A percentile compares a stretch with the other conserved stretches of the same genome.
These are phyloP conservation scores for Ceratina calcarata DNA, from an alignment of 1,140 invertebrate genomes.

Conservation along the genomic window DNA sequence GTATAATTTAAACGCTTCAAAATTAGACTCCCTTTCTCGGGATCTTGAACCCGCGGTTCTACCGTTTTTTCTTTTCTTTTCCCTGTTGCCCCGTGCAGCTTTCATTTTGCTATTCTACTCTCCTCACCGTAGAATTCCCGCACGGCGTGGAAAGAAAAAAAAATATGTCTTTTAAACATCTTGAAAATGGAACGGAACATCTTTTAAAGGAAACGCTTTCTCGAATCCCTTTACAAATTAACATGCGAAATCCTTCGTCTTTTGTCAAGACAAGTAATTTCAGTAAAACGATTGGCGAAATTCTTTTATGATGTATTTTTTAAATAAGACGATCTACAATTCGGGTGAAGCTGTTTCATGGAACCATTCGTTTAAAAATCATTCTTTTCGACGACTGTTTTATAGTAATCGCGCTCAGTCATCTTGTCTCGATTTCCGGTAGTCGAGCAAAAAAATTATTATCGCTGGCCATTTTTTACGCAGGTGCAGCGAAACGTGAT, in stretches of 20 bases:
- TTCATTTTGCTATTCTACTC: constrained; percentile 12
- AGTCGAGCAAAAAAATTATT: background rate
- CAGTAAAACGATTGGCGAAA: background rate
- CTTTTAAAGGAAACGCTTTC: background rate
- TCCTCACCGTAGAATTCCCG: background rate
- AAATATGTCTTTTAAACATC: constrained; percentile 12
- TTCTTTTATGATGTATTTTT: constrained; percentile 21
- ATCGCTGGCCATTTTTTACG: background rate
- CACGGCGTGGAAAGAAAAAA: background rate
- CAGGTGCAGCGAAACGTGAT: background rate
- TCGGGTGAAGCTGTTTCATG: too few species aligned
- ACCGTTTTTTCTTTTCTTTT: background rate
- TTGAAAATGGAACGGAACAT: background rate
- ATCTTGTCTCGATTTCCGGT: background rate
- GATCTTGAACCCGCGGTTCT: background rate
- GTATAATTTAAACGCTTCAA: constrained; percentile 45
- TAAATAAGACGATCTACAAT: too few species aligned
- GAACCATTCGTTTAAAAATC: constrained; percentile 56
- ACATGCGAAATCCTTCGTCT: background rate
- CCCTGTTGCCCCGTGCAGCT: background rate
- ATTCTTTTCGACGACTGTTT: background rate
- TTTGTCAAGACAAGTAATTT: background rate
- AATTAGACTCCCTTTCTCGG: constrained; percentile 19
- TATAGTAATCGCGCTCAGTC: constrained; percentile 18
- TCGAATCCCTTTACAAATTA: background rate